Base-by-base conservation (phyloP, 1,140 invertebrate genomes). In the Drosophila bipectinata region DNA sequence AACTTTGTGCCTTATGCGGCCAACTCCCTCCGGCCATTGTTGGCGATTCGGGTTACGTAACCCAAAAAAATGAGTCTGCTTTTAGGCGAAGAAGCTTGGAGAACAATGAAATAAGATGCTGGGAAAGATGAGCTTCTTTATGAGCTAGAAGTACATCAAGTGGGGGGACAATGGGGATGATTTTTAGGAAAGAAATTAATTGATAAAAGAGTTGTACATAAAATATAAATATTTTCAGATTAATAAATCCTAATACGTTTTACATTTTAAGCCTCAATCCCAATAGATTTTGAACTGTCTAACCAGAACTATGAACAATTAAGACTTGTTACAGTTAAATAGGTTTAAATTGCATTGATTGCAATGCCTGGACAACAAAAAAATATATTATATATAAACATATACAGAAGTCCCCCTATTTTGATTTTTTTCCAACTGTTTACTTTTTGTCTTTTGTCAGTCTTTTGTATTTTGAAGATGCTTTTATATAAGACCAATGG, bases 401-500 rank as follows among this genome's bases (percentile, higher is more conserved):
- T 15, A 32, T 45, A 26, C 44, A 45, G 0, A 41, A 12, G 6
- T 26, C 34, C 10, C 3, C 34, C 34, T 37, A 37, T 10, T 44
- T n/a, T 0, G 1, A 14, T n/a, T 6, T 0, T 18, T 39, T 37
- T 18, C 18, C 4, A 15, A 3, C 2, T 51, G 24, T 44, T 73
- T 56, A 57, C 47, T n/a, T n/a, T n/a, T n/a, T n/a, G n/a, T n/a
- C n/a, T n/a, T n/a, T n/a, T n/a, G n/a, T n/a, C n/a, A 39, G 41
- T 7, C 3, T 7, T 6, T 12, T 6, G 9, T 44, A 18, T 24
- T 2, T 30, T 12, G 14, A 39, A 63, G 32, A 21, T 58, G 4
- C 37, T n/a, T 79, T 84, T 83, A 84, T 79, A 59, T 84, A 83
- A 83, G 76, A 12, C n/a, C 5, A 4, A 32, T 47, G 52, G 63